phyloP scores from a whole-genome alignment of 2,113 vertebrate species.

The Cyprinus carpio region DNA sequence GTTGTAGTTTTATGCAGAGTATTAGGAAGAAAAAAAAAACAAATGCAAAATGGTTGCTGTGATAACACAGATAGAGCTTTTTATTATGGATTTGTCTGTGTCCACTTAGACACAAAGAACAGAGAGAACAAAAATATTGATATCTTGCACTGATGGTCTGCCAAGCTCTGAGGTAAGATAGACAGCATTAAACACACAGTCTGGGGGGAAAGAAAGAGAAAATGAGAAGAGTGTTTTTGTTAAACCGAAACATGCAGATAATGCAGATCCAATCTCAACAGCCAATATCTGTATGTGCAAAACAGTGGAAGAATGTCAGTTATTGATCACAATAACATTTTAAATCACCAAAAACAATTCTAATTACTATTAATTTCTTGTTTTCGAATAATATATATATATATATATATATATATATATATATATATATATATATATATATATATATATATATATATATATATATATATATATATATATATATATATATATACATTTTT shows the following conservation, averaged over 20 bases:
- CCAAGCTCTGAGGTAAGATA: not conserved
- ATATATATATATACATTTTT: too few species aligned
- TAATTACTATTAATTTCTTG: not conserved
- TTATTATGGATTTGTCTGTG: not conserved
- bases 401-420: too few species aligned
- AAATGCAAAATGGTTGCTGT: not conserved
- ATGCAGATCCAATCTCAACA: not conserved
- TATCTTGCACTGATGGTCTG: constrained; percentile 1
- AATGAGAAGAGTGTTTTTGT: not conserved
- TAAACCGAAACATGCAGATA: not conserved
- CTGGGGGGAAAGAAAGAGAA: not conserved
- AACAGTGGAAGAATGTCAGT: too few species aligned
- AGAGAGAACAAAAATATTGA: constrained; percentile 16
- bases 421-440: too few species aligned
- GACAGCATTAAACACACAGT: not conserved
- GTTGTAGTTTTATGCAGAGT: not conserved
- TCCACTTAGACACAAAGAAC: constrained; percentile 7
- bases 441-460: too few species aligned
- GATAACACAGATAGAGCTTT: not conserved
- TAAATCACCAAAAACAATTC: not conserved
- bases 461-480: too few species aligned
- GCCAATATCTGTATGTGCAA: not conserved
- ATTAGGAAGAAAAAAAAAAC: not conserved
- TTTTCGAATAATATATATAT: too few species aligned
- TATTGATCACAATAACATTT: not conserved